Conservation (phyloP, 1,140 invertebrate genomes). For the Tetraneura akinire region DNA sequence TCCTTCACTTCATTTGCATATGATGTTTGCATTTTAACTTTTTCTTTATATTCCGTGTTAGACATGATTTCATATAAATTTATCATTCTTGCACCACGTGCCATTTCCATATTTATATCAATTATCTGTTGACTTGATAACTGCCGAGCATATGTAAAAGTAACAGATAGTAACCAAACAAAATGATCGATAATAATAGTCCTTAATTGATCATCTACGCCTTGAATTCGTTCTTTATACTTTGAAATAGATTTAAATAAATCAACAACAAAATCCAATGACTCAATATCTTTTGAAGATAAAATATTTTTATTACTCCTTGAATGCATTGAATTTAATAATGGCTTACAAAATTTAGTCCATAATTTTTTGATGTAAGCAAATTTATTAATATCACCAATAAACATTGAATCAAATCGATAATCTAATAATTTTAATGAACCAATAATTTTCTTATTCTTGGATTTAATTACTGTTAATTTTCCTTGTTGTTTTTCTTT, state of each 20-base stretch:
- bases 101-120: constrained; percentile 53
- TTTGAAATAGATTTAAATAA: constrained; percentile 24
- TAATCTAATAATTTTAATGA: background rate
- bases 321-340: background rate
- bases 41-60: background rate
- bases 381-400: background rate
- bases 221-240: background rate
- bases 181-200: constrained; percentile 6
- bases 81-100: constrained; percentile 17
- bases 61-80: constrained; percentile 13
- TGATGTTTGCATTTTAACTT: background rate
- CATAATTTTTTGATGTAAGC: background rate
- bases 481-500: constrained; percentile 62
- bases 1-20: background rate
- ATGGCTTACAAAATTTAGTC: background rate
- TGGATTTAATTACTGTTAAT: background rate
- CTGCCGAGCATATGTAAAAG: background rate
- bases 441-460: background rate
- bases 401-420: background rate
- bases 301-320: background rate
- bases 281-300: constrained; percentile 19
- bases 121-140: constrained; percentile 40
- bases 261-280: constrained; percentile 4
- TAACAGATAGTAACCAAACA: constrained; percentile 27
- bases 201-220: background rate